phyloP scores from a whole-genome alignment of 2,888 invertebrate genomes.

The Lutraria lutraria region DNA sequence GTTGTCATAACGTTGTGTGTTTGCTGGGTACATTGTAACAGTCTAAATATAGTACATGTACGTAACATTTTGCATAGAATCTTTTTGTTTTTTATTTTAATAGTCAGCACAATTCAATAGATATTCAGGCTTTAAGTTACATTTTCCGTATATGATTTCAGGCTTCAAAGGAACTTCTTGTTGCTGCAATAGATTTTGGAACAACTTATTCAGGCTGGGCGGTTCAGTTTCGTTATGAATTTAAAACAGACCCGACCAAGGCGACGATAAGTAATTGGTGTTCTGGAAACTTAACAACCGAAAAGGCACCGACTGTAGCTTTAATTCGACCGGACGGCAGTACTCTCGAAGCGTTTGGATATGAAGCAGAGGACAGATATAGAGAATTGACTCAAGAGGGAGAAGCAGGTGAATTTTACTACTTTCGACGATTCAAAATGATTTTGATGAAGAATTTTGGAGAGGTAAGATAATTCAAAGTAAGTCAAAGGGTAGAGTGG shows the following conservation, averaged over 20 bases:
- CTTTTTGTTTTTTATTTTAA: too few relatives aligned
- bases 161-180: background rate
- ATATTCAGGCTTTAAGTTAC: too few relatives aligned
- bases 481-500: too few relatives aligned
- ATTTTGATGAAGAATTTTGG: background rate
- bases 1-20: too few relatives aligned
- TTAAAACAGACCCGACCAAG: background rate
- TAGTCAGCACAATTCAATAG: too few relatives aligned
- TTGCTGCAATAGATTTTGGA: slow-evolving; percentile 18
- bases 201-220: background rate
- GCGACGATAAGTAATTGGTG: background rate
- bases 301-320: background rate
- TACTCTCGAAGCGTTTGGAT: background rate
- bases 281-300: background rate
- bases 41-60: too few relatives aligned
- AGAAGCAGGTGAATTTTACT: background rate
- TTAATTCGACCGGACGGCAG: background rate
- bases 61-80: too few relatives aligned
- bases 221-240: background rate
- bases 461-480: slow-evolving; percentile 2
- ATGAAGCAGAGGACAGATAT: background rate
- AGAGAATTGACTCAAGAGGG: background rate
- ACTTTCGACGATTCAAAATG: slow-evolving; percentile 18
- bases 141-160: background rate
- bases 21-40: too few relatives aligned